Evolutionary conservation across 1,140 invertebrate species (phyloP).

Genomic region (Drosophila carrolli): DNA sequence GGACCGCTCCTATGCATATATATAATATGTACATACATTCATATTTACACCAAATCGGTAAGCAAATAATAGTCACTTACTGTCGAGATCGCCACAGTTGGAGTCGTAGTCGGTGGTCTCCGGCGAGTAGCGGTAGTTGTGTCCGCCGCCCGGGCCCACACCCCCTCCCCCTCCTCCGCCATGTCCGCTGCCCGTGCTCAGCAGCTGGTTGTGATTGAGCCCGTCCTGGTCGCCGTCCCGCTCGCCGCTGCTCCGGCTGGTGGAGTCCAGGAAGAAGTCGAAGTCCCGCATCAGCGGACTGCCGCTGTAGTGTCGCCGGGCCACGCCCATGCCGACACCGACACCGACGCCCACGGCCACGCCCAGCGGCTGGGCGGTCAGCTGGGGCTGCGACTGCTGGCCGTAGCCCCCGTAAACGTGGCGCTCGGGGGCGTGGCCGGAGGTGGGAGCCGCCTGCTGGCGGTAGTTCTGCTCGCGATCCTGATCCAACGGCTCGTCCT

Average conservation of each 20-base stretch:
- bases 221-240: slow-evolving; percentile 74
- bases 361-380: slow-evolving; percentile 10
- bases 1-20: too few species aligned
- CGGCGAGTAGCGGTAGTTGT: slow-evolving; percentile 93
- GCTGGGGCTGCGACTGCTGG: slow-evolving; percentile 38
- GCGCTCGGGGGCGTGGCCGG: slow-evolving; percentile 22
- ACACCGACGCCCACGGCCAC: background rate
- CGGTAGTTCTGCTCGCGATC: slow-evolving; percentile 58
- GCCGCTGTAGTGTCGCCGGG: slow-evolving; percentile 70
- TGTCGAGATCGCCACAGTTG: slow-evolving; percentile 93
- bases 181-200: slow-evolving; percentile 61
- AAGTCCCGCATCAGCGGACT: slow-evolving; percentile 82
- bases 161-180: slow-evolving; percentile 46
- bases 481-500: slow-evolving; percentile 59
- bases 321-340: slow-evolving; percentile 8
- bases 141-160: slow-evolving; percentile 46
- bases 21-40: too few species aligned
- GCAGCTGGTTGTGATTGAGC: slow-evolving; percentile 77
- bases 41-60: too few species aligned
- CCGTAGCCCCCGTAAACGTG: slow-evolving; percentile 50
- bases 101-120: slow-evolving; percentile 98
- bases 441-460: slow-evolving; percentile 41
- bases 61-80: slow-evolving; percentile 74
- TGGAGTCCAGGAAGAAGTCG: slow-evolving; percentile 83
- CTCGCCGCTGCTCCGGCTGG: slow-evolving; percentile 81